Conservation (phyloP, 2,888 invertebrate species). For the Andrena praecox region DNA sequence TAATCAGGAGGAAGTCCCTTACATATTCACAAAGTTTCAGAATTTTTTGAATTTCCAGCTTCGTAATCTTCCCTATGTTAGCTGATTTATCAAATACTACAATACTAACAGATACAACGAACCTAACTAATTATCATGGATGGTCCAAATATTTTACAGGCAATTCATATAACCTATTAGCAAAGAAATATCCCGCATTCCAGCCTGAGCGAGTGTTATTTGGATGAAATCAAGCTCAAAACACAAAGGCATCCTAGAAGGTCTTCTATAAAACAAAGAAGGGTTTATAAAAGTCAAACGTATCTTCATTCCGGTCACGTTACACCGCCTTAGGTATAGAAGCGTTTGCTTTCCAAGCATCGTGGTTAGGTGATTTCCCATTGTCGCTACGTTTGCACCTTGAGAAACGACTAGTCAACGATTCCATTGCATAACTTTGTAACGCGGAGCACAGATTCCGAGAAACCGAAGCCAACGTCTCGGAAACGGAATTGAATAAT, state of each 20-base stretch:
- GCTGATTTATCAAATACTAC: neutral
- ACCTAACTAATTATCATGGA: neutral
- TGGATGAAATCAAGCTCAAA: neutral
- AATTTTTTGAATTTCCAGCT: too few species aligned
- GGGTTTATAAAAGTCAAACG: neutral
- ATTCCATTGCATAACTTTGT: neutral
- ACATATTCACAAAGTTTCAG: too few species aligned
- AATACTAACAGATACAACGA: neutral
- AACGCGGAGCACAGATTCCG: neutral
- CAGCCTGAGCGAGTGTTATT: neutral
- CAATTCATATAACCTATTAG: neutral
- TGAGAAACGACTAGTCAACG: conserved; percentile 9
- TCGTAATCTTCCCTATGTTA: neutral
- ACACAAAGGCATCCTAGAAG: neutral
- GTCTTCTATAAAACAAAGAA: neutral
- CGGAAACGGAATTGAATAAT: neutral
- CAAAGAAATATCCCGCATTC: neutral
- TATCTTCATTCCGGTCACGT: neutral
- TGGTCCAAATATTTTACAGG: neutral
- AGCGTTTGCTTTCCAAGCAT: neutral
- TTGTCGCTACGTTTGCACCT: neutral
- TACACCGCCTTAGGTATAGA: neutral
- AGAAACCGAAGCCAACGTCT: neutral
- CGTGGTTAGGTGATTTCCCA: neutral
- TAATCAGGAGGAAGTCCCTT: too few species aligned